Conservation (phyloP, 2,113 vertebrate species). For the Carassius carassius region DNA sequence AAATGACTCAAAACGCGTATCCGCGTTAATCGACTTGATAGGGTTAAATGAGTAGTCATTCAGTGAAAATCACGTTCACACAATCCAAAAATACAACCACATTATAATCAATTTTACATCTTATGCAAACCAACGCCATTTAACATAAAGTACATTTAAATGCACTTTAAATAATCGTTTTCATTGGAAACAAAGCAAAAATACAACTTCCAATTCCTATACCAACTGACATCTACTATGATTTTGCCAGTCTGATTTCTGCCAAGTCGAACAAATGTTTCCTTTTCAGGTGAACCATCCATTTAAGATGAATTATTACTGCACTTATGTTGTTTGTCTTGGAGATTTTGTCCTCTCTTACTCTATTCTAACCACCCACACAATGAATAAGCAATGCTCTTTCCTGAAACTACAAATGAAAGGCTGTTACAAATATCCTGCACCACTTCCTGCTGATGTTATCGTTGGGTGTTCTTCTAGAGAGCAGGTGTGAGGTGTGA, state of each 20-base stretch:
- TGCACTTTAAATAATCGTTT: not conserved
- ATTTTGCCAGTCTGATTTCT: not conserved
- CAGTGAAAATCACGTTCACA: too few species aligned
- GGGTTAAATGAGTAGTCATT: too few species aligned
- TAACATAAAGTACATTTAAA: not conserved
- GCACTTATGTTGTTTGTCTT: not conserved
- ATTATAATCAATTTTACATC: too few species aligned
- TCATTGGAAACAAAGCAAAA: not conserved
- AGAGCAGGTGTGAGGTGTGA: constrained; percentile 30
- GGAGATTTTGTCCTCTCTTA: not conserved
- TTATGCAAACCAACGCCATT: not conserved
- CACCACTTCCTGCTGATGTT: constrained; percentile 46
- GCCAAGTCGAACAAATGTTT: not conserved
- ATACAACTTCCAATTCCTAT: not conserved
- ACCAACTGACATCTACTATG: not conserved
- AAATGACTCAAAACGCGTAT: too few species aligned
- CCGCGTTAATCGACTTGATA: too few species aligned
- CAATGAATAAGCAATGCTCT: not conserved
- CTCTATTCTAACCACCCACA: not conserved
- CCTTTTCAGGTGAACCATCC: not conserved
- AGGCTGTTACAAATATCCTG: not conserved
- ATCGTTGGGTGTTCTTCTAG: constrained; percentile 5
- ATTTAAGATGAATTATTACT: not conserved
- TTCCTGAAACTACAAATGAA: not conserved
- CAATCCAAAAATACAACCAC: too few species aligned